Evolutionary conservation across 2,888 invertebrate species (phyloP).

Genomic region (Lissocephala sabroskyi): DNA sequence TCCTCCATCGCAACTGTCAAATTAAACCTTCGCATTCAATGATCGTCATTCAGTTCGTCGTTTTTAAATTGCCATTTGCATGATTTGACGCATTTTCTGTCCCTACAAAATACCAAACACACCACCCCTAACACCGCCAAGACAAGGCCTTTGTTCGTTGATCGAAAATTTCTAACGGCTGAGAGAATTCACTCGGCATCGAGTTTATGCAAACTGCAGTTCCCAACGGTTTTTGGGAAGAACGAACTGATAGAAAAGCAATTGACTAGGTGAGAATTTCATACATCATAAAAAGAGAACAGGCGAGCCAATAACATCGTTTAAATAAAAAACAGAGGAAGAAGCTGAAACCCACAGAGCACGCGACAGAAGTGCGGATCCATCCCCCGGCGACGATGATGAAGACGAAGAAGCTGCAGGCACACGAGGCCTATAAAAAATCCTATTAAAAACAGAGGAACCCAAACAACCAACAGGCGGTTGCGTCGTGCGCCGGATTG

Average conservation of each 20-base stretch:
- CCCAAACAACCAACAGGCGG: slow-evolving; percentile 38
- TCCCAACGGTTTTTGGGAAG: background rate
- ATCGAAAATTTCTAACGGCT: slow-evolving; percentile 42
- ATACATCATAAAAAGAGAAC: slow-evolving; percentile 40
- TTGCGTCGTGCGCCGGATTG: slow-evolving; percentile 35
- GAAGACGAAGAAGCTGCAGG: slow-evolving; percentile 29
- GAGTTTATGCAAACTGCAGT: slow-evolving; percentile 21
- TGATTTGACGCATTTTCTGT: slow-evolving; percentile 37
- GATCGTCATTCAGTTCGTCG: slow-evolving; percentile 26
- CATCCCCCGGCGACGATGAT: background rate
- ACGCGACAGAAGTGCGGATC: slow-evolving; percentile 52
- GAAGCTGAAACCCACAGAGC: slow-evolving; percentile 28
- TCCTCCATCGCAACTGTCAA: slow-evolving; percentile 16
- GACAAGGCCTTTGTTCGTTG: slow-evolving; percentile 19
- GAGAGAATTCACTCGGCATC: slow-evolving; percentile 25
- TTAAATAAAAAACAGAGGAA: slow-evolving; percentile 39
- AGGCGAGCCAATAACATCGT: slow-evolving; percentile 43
- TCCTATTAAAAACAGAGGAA: slow-evolving; percentile 58
- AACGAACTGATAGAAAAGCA: background rate
- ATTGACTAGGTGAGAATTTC: slow-evolving; percentile 39
- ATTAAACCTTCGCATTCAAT: slow-evolving; percentile 14
- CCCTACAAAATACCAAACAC: slow-evolving; percentile 2
- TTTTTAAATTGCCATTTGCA: slow-evolving; percentile 27
- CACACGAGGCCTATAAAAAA: slow-evolving; percentile 48
- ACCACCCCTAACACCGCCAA: slow-evolving; percentile 11